Percentiles rank a stretch among this genome's conserved stretches.
These are phyloP conservation scores for Thamnophis elegans DNA, from an alignment of 2,797 vertebrate genomes.

Conservation along the genomic window DNA sequence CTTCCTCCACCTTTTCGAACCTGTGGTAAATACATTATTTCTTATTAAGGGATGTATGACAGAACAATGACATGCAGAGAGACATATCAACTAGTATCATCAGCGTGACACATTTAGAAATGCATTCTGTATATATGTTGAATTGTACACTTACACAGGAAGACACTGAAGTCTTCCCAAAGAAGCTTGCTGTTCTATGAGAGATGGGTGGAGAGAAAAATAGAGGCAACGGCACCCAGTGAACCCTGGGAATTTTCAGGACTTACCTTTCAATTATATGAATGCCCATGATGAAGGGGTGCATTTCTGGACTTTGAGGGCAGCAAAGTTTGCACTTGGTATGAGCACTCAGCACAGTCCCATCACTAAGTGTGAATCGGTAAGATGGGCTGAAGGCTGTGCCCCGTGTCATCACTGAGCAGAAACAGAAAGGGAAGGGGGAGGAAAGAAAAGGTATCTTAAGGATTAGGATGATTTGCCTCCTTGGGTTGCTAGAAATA, in stretches of 20 bases:
- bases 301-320: constrained; percentile 90
- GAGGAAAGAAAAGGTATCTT: not conserved
- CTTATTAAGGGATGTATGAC: not conserved
- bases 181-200: not conserved
- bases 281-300: constrained; percentile 97
- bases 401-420: constrained; percentile 90
- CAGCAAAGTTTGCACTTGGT: constrained; percentile 98
- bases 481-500: not conserved
- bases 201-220: not conserved
- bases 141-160: not conserved
- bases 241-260: not conserved
- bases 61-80: not conserved
- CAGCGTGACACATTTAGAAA: not conserved
- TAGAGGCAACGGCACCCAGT: not conserved
- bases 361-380: constrained; percentile 90
- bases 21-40: not conserved
- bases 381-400: constrained; percentile 92
- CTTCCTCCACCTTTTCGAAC: not conserved
- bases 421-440: not conserved
- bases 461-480: not conserved
- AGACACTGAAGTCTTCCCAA: not conserved
- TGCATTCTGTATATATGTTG: not conserved
- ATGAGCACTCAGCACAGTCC: constrained; percentile 91
- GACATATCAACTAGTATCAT: not conserved
- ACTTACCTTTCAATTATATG: constrained; percentile 95